Conservation (phyloP, 2,797 vertebrate species). For the Ispidina lecontei region DNA sequence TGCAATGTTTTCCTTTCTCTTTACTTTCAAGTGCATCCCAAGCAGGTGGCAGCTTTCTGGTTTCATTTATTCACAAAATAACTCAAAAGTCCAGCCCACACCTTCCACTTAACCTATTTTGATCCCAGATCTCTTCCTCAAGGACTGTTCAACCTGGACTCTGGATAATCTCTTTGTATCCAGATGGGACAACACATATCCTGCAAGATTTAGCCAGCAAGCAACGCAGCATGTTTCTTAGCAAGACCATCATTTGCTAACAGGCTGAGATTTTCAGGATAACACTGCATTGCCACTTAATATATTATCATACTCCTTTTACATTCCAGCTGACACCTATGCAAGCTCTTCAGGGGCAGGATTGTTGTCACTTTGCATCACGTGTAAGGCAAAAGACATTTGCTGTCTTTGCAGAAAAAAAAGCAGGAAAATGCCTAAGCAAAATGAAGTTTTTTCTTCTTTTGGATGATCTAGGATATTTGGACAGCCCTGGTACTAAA, state of each 20-base stretch:
- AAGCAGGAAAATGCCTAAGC: background rate
- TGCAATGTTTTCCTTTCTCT: background rate
- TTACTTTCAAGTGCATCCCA: background rate
- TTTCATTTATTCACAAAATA: conserved; percentile 2
- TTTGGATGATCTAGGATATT: background rate
- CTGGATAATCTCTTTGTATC: background rate
- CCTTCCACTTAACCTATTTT: background rate
- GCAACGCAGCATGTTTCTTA: background rate
- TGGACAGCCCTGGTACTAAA: background rate
- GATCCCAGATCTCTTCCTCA: background rate
- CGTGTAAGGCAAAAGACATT: background rate
- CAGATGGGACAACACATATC: background rate
- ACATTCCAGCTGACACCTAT: background rate
- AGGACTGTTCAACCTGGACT: background rate
- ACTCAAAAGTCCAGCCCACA: background rate
- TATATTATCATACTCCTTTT: background rate
- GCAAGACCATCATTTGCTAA: background rate
- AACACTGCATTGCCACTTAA: background rate
- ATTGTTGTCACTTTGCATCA: background rate
- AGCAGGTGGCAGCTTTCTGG: background rate
- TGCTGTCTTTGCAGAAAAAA: conserved; percentile 5
- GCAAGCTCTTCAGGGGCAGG: background rate
- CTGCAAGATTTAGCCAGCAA: background rate
- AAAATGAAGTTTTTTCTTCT: background rate
- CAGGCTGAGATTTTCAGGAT: conserved; percentile 7